Percentiles rank a stretch among this genome's conserved stretches.
Conservation (phyloP, 2,888 invertebrate species). For the Apamea sordens region DNA sequence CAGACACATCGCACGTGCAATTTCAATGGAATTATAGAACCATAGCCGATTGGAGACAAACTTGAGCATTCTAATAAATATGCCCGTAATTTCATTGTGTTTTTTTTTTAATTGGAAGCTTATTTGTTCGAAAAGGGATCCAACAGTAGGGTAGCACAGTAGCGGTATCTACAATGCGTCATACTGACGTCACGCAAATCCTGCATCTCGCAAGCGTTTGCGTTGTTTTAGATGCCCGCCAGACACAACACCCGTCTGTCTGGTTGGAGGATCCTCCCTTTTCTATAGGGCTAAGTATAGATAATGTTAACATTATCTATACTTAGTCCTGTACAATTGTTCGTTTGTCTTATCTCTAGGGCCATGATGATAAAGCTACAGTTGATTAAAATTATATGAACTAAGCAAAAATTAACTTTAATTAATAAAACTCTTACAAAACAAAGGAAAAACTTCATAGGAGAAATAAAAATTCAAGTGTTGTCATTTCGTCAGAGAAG, state of each 20-base stretch:
- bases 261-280: too few species aligned
- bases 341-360: neutral
- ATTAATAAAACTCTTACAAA: neutral
- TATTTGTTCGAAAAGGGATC: neutral
- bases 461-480: neutral
- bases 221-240: too few species aligned
- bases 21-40: neutral
- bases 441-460: neutral
- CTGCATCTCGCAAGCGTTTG: too few species aligned
- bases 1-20: neutral
- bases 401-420: neutral
- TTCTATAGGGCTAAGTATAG: too few species aligned
- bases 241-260: too few species aligned
- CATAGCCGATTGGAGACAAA: neutral
- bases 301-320: neutral
- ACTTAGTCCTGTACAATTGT: neutral
- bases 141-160: too few species aligned
- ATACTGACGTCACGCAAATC: too few species aligned
- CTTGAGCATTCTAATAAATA: too few species aligned
- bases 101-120: too few species aligned
- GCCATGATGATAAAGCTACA: neutral
- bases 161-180: too few species aligned
- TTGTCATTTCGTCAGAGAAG: neutral
- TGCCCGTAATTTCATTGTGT: neutral
- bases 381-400: neutral